These are phyloP conservation scores for Platichthys stellatus DNA, from an alignment of 2,113 vertebrate species.

Conservation along the genomic window DNA sequence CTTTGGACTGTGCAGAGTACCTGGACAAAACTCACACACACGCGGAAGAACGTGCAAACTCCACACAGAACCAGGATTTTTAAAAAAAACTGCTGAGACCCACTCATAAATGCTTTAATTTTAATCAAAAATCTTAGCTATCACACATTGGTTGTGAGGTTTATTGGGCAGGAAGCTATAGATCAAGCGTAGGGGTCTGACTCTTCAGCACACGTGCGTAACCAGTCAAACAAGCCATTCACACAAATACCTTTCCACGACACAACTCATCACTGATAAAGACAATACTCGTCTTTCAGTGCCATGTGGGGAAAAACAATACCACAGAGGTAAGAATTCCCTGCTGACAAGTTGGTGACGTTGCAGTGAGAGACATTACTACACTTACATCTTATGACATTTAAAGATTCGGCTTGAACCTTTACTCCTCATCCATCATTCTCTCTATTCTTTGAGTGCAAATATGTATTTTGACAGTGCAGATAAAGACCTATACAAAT, in stretches of 20 bases:
- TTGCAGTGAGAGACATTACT: background rate
- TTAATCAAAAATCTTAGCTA: too few species aligned
- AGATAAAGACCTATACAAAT: constrained; percentile 10
- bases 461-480: constrained; percentile 4
- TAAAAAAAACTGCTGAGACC: too few species aligned
- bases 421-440: constrained; percentile 24
- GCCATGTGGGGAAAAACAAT: too few species aligned
- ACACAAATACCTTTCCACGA: background rate
- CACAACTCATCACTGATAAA: background rate
- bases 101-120: too few species aligned
- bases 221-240: background rate
- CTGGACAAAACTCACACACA: too few species aligned
- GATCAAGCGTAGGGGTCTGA: background rate
- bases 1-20: too few species aligned
- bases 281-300: background rate
- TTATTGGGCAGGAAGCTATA: too few species aligned
- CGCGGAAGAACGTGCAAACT: too few species aligned
- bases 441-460: background rate
- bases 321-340: background rate
- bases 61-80: too few species aligned
- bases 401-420: background rate
- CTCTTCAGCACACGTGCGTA: background rate
- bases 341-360: background rate
- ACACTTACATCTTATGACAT: background rate
- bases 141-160: too few species aligned